phyloP scores from a whole-genome alignment of 2,888 invertebrate genomes.

The Prosopocoilus inquinatus region DNA sequence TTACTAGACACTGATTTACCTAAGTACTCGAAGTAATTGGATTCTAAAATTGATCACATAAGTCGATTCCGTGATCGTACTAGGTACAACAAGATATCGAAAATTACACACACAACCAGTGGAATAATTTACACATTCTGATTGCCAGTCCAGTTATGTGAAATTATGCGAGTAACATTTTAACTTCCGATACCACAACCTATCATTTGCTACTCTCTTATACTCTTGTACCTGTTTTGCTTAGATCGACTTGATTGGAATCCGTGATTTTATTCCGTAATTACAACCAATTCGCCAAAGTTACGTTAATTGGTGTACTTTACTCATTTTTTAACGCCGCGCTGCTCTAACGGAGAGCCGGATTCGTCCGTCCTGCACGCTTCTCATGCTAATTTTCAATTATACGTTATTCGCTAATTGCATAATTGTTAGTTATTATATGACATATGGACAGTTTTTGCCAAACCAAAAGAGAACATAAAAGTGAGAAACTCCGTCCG shows the following conservation, averaged over 20 bases:
- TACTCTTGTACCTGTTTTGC: conserved; percentile 40
- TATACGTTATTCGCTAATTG: conserved; percentile 14
- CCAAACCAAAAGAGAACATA: too few species aligned
- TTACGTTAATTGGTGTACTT: conserved; percentile 38
- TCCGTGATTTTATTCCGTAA: conserved; percentile 46
- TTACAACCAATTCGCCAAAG: conserved; percentile 36
- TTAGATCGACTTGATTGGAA: conserved; percentile 46
- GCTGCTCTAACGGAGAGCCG: neutral
- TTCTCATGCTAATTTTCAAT: conserved; percentile 11
- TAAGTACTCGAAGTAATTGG: conserved; percentile 32
- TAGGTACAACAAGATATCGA: conserved; percentile 45
- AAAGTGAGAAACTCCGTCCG: too few species aligned
- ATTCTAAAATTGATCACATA: conserved; percentile 43
- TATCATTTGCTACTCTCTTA: conserved; percentile 46
- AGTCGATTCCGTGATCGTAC: conserved; percentile 43
- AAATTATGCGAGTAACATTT: conserved; percentile 50
- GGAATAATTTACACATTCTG: conserved; percentile 50
- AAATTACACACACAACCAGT: conserved; percentile 41
- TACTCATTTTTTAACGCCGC: neutral
- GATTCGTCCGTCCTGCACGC: conserved; percentile 1
- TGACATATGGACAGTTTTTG: too few species aligned
- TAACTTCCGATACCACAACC: conserved; percentile 49
- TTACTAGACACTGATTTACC: conserved; percentile 22
- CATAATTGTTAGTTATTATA: neutral
- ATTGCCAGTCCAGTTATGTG: conserved; percentile 49